Base-by-base conservation (phyloP, 2,113 vertebrate genomes). In the Panthera leo region DNA sequence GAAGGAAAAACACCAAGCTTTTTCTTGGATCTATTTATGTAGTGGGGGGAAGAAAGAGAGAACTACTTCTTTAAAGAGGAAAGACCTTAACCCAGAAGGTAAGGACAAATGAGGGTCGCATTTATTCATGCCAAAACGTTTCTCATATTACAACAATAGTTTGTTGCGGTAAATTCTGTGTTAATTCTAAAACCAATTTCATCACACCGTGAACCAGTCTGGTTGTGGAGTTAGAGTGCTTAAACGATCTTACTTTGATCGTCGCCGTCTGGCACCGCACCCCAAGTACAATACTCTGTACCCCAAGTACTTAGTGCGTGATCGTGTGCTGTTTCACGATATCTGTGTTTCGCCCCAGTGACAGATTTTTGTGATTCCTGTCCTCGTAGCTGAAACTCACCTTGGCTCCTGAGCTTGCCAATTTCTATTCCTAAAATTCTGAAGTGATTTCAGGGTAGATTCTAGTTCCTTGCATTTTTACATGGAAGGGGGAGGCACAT, bases 381-480 rank as follows among this genome's bases (percentile, higher is more conserved):
- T 55, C 25, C 70, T 85, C 82, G 51, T 39, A 13, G 0, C 93
- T 61, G 14, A 92, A 94, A 85, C 51, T 90, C 42, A 36, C 25
- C 34, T 11, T 71, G 36, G 9, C 29, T 53, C 34, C 68, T 71
- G 42, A 92, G 78, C 34, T 19, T 75, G 71, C 36, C 18, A 36
- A 34, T 55, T 97, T 89, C 7, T 16, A 3, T 53, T 78, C 42
- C 76, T 85, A 0, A 75, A 51, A 55, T 85, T 94, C 2, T 53
- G 29, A 87, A 78, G 51, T 89, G 67, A 91, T 92, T 95, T 80
- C 39, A 55, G 71, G 63, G 31, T 91, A 71, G 58, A 27, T 78
- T 58, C 68, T 65, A 31, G 42, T 85, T 94, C 82, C 79, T 11
- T 13, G n/a, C 53, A 75, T 83, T 68, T 90, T 53, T 5, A 4